phyloP scores from a whole-genome alignment of 2,113 vertebrate species.

The Sinosuthora webbiana region DNA sequence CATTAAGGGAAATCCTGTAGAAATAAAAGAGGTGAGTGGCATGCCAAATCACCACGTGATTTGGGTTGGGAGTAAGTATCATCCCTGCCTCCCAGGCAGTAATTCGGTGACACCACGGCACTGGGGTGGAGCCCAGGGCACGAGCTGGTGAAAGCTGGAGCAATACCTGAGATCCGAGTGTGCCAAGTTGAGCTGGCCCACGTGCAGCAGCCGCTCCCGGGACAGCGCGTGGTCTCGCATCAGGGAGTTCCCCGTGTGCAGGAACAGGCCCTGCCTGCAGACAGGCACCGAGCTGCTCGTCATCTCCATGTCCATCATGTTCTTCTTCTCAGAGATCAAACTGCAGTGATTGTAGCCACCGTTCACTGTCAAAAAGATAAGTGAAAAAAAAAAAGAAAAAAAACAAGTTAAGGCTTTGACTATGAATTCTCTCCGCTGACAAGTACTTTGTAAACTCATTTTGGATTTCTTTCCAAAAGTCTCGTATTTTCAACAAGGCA shows the following conservation, averaged over 20 bases:
- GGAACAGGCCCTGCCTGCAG: constrained; percentile 76
- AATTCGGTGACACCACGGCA: not conserved
- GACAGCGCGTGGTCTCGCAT: constrained; percentile 73
- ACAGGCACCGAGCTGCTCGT: constrained; percentile 72
- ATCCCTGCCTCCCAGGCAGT: not conserved
- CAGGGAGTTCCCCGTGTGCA: constrained; percentile 71
- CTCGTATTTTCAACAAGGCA: not conserved
- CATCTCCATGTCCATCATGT: constrained; percentile 69
- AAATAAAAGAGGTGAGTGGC: not conserved
- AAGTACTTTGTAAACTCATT: not conserved
- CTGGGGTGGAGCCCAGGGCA: not conserved
- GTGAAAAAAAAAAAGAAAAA: not conserved
- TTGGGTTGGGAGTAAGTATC: not conserved
- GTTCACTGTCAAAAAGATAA: constrained; percentile 71
- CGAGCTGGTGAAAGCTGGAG: not conserved
- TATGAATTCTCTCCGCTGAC: not conserved
- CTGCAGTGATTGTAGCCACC: constrained; percentile 73
- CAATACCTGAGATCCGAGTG: constrained; percentile 79
- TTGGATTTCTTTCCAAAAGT: not conserved
- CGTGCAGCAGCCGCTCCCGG: constrained; percentile 74
- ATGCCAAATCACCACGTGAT: not conserved
- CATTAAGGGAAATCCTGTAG: constrained; percentile 2
- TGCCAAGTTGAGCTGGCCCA: constrained; percentile 72
- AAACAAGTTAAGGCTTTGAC: not conserved
- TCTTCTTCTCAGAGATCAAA: constrained; percentile 78